Evolutionary conservation across 2,797 vertebrate genomes (phyloP).

Genomic region (Columba guinea): DNA sequence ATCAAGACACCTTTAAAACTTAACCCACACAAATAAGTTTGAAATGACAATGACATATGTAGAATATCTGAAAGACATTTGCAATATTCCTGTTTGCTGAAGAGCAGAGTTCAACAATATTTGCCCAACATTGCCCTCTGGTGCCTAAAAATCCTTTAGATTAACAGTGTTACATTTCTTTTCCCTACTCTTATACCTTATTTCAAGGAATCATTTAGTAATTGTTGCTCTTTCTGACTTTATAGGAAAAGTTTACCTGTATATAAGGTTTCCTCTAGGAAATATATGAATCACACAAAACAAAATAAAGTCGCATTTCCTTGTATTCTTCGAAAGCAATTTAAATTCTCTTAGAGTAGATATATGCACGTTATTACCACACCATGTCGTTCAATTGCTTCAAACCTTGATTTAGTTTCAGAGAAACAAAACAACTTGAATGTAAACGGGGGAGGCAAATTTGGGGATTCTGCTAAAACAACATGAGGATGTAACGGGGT

Average conservation of each 20-base stretch:
- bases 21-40: neutral
- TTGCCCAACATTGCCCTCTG: conserved; percentile 64
- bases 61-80: neutral
- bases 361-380: neutral
- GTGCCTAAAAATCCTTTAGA: neutral
- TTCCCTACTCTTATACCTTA: neutral
- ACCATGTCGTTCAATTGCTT: neutral
- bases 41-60: neutral
- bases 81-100: neutral
- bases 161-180: neutral
- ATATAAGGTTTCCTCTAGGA: neutral
- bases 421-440: conserved; percentile 4
- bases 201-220: neutral
- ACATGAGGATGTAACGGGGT: neutral
- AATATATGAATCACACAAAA: neutral
- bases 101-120: neutral
- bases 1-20: neutral
- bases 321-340: neutral
- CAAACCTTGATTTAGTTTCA: neutral
- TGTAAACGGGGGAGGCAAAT: neutral
- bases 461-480: conserved; percentile 2
- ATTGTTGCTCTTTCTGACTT: neutral
- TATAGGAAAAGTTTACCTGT: neutral
- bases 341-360: neutral
- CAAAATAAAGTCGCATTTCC: neutral